Evolutionary conservation across 1,140 invertebrate species (phyloP).

Genomic region (Nixonia krombeini): DNA sequence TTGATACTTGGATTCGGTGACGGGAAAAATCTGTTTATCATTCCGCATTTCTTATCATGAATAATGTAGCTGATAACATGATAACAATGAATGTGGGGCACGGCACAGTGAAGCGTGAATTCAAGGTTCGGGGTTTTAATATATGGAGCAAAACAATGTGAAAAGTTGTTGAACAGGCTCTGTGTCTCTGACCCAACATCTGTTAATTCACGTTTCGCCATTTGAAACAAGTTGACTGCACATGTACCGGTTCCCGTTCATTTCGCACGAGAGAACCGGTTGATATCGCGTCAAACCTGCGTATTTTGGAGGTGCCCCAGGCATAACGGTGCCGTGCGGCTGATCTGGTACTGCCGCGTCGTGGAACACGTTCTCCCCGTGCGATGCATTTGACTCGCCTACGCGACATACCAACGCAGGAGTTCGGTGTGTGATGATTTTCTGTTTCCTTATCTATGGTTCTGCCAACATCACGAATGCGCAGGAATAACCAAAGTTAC

Average conservation of each 20-base stretch:
- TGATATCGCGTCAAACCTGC: conserved; percentile 36
- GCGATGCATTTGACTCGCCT: conserved; percentile 24
- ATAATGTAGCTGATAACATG: not conserved
- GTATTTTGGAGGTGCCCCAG: conserved; percentile 29
- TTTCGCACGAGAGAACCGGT: conserved; percentile 36
- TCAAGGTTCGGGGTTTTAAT: conserved; percentile 11
- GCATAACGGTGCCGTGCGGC: conserved; percentile 25
- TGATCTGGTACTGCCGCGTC: conserved; percentile 33
- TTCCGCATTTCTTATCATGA: too few relatives aligned
- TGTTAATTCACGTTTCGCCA: conserved; percentile 18
- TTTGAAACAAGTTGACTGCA: conserved; percentile 10
- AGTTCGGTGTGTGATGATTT: conserved; percentile 28
- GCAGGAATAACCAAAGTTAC: conserved; percentile 7
- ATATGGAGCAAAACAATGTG: conserved; percentile 17
- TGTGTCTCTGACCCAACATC: conserved; percentile 9
- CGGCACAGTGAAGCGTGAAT: conserved; percentile 5
- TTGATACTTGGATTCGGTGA: too few relatives aligned
- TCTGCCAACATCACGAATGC: conserved; percentile 22
- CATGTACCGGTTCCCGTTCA: conserved; percentile 29
- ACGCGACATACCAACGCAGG: conserved; percentile 10
- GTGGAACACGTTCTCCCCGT: conserved; percentile 22
- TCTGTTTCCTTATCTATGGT: conserved; percentile 39
- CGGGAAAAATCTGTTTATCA: too few relatives aligned
- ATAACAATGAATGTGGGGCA: not conserved
- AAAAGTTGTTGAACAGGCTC: conserved; percentile 26